These are phyloP conservation scores for Mergus octosetaceus DNA, from an alignment of 2,797 vertebrate genomes.

Conservation along the genomic window DNA sequence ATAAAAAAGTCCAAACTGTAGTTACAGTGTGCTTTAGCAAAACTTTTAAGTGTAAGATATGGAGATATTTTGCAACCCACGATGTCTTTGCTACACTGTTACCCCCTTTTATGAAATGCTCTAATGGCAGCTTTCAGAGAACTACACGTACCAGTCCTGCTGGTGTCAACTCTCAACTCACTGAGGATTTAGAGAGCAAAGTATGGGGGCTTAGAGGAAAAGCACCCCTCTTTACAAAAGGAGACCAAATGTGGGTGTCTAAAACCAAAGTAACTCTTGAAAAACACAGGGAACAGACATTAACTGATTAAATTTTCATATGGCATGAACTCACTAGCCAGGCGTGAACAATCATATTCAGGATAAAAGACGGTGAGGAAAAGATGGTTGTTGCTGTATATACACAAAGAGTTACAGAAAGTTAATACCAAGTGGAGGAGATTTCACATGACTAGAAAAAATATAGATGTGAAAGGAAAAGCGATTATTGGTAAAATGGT, in stretches of 20 bases:
- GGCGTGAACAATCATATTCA: accelerated
- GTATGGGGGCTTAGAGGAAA: not conserved
- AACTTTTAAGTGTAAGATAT: not conserved
- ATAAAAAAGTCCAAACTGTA: not conserved
- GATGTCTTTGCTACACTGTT: not conserved
- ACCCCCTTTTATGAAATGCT: not conserved
- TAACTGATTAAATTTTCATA: slow-evolving; percentile 41
- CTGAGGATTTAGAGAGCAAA: not conserved
- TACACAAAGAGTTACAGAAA: not conserved
- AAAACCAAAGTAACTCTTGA: slow-evolving; percentile 7
- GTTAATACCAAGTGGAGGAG: not conserved
- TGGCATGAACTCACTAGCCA: not conserved
- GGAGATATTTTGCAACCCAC: not conserved
- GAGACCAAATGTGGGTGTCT: not conserved
- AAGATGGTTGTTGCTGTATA: not conserved
- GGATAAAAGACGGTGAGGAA: not conserved
- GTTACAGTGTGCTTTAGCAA: not conserved
- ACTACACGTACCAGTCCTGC: not conserved
- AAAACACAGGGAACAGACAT: not conserved
- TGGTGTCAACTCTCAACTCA: not conserved
- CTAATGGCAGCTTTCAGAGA: not conserved
- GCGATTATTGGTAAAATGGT: not conserved
- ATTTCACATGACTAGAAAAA: slow-evolving; percentile 3
- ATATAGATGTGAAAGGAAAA: not conserved
- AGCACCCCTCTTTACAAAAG: slow-evolving; percentile 18